Evolutionary conservation across 1,140 invertebrate species (phyloP), one percentile per base, ranked within the genome.

Genomic region (Mylabris phalerata): DNA sequence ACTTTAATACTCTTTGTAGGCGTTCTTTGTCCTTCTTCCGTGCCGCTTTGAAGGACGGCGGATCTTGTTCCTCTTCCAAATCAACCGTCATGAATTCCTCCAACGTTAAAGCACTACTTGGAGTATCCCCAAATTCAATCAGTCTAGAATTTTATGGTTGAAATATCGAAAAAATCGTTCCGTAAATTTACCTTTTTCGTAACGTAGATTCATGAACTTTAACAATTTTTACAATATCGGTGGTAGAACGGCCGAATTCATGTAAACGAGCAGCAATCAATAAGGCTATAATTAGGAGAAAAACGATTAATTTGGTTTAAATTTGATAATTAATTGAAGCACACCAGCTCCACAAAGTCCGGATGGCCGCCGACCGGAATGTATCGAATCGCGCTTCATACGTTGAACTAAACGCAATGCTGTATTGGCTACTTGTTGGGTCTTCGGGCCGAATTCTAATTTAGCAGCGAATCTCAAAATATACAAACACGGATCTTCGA

Each of bases 61-160:
- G 96, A 78, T 98, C 95, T 71, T 95, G 91, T 70, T 97, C 94
- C 67, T 96, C 92, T 72, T 98, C 95, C 50, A 99, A 78, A 75
- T 99, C 95, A 4, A 98, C 91, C 0, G 85, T 90, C 86, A 97
- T 92, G 71, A 99, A 99, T 77, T 99, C 95, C 61, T 98, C 94
- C 5, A 98, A 78, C 0, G 95, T 98, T 24, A 99, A 76, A 0
- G 80, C 80, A 70, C 89, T 89, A 1, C 92, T 94, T 0, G 95
- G 93, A 1, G 96, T 98, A 45, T 94, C 92, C 1, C 93, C 91
- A 76, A 99, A 99, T 77, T 99, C 97, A 10, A 90, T 82, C 9
- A 99, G 78, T 55, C 93, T 83, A 58, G 13, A 68, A 64, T 47
- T 4, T 3, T 19, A 38, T 7, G 24, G 24, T 48, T 48, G 4